Evolutionary conservation across 2,888 invertebrate species (phyloP), one percentile per base, ranked within the genome.

Genomic region (Euclidia mi): DNA sequence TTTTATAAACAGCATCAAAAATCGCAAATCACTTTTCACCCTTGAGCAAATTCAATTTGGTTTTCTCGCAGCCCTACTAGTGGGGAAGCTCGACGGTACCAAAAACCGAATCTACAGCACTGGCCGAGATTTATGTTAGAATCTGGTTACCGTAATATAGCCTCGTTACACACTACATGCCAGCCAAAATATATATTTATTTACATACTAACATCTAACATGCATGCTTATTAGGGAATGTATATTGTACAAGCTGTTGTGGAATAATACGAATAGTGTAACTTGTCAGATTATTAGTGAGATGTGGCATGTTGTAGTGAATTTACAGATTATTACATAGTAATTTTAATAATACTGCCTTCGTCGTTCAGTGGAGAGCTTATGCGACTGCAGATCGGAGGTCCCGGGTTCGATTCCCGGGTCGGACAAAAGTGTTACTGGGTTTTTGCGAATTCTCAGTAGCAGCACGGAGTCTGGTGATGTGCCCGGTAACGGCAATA

Each of bases 51-150:
- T 35, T 35, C 2, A 12, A 37, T 18, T 9, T 10, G 14, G 18
- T 18, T 9, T 3, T 7, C 0, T n/a, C 29, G 15, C 46, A 53
- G 11, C 53, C 53, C 53, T 53, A 41, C 2, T 2, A n/a, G 3
- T 0, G 17, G 12, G 20, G 12, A 25, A 18, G 14, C 11, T 10
- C 47, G 14, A 17, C 41, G 35, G 29, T 37, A 42, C 63, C 64
- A 60, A 71, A 78, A 74, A 72, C 62, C 70, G 60, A 55, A 67
- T 59, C 57, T 71, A 65, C 64, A 67, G 59, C 59, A 51, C 55
- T 51, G 56, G 60, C 59, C 31, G 42, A 71, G 77, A 81, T 81
- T 79, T 77, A 79, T 79, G 68, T 67, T 55, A 42, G 40, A 69
- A 70, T 70, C 67, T 74, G 71, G 65, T 71, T 65, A 74, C 70